Evolutionary conservation across 2,888 invertebrate species (phyloP), one percentile per base, ranked within the genome.

Genomic region (Myopa testacea): DNA sequence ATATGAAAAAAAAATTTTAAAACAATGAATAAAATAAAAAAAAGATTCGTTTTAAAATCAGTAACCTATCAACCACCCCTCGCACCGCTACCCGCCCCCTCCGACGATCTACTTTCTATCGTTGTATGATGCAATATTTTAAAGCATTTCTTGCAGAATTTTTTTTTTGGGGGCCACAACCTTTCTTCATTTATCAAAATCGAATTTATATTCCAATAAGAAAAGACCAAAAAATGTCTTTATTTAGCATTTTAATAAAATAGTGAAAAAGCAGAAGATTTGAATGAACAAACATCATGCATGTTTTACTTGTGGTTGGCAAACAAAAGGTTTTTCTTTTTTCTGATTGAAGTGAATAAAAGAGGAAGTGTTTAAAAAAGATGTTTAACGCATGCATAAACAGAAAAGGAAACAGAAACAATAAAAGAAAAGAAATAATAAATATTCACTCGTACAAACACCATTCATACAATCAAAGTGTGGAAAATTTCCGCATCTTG

Each of bases 401-500:
- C 26, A 26, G 26, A 26, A 26, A 26, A 26, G 2, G 26, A 12
- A 69, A 26, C 34, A 26, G 26, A 12, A 69, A 26, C 34, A 69
- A 69, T 14, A 50, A 50, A 19, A 50, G 19, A 16, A n/a, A 67
- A 26, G 19, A 62, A 62, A 19, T 4, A 4, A 8, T 10, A 50
- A 50, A 8, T 10, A 50, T 10, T 50, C 8, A 50, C 8, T 50
- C 50, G 50, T 26, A 26, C 26, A 26, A 62, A 65, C 19, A 14
- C 12, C 1, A 65, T 34, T 34, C 10, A 65, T 12, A 37, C 37
- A 38, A 65, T 8, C 40, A 14, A 68, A 68, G 37, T 55, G 58
- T 58, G 58, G 52, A 73, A 73, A 58, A 26, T 38, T 73, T 62
- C 19, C 34, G 45, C 63, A 34, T 34, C 19, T 16, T 69, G 37